Conservation (phyloP, 2,888 invertebrate species). For the Plebejus melissa region DNA sequence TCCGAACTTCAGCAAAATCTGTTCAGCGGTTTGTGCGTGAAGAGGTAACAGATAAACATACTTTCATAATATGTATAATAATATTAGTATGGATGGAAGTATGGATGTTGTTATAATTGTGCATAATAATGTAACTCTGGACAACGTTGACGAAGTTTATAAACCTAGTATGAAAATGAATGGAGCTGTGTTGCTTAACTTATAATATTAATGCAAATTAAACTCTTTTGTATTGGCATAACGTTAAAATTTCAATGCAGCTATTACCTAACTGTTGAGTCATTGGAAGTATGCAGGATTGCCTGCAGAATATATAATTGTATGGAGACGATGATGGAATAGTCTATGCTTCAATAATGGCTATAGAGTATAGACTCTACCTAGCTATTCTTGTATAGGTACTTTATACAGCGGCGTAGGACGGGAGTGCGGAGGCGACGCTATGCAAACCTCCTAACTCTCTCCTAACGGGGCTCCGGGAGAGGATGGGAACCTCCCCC, state of each 20-base stretch:
- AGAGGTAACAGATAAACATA: too few relatives aligned
- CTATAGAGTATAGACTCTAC: not conserved
- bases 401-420: too few relatives aligned
- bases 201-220: not conserved
- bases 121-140: not conserved
- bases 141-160: not conserved
- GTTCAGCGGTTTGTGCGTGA: too few relatives aligned
- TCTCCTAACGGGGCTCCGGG: too few relatives aligned
- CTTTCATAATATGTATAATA: too few relatives aligned
- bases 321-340: conserved; percentile 3
- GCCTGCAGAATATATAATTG: conserved; percentile 22
- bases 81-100: not conserved
- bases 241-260: not conserved
- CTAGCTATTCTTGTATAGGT: too few relatives aligned
- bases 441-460: too few relatives aligned
- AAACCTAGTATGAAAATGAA: not conserved
- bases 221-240: conserved; percentile 5
- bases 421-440: too few relatives aligned
- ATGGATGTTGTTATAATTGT: not conserved
- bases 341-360: not conserved
- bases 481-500: too few relatives aligned
- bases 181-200: not conserved
- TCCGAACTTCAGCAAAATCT: too few relatives aligned
- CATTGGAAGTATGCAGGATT: conserved; percentile 22
- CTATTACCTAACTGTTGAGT: conserved; percentile 19